Conservation (phyloP, 2,888 invertebrate genomes). For the Aspidiotus destructor region DNA sequence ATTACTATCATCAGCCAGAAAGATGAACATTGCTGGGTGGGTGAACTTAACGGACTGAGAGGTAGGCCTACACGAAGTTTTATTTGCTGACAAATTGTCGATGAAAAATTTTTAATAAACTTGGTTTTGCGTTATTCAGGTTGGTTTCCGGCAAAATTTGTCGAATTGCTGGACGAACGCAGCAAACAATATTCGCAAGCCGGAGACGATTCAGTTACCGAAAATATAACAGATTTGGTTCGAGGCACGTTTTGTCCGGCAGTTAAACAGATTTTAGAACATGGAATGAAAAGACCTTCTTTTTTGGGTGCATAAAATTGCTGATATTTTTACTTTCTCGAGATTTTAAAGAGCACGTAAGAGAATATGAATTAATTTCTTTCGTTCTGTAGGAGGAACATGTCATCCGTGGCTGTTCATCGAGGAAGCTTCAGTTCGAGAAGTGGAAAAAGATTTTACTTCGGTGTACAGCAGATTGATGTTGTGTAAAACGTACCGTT, state of each 20-base stretch:
- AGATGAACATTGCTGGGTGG: slow-evolving; percentile 98
- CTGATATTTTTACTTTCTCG: background rate
- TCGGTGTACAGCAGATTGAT: slow-evolving; percentile 95
- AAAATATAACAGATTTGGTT: slow-evolving; percentile 92
- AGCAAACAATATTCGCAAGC: slow-evolving; percentile 83
- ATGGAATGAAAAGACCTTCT: slow-evolving; percentile 86
- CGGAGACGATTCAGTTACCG: slow-evolving; percentile 95
- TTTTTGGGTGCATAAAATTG: slow-evolving; percentile 51
- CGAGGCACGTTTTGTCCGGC: slow-evolving; percentile 87
- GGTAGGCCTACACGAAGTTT: slow-evolving; percentile 43
- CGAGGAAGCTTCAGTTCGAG: slow-evolving; percentile 90
- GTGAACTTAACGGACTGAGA: slow-evolving; percentile 86
- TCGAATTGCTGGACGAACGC: slow-evolving; percentile 88
- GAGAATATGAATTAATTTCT: slow-evolving; percentile 33
- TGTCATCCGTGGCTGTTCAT: slow-evolving; percentile 99
- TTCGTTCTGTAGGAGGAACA: slow-evolving; percentile 56
- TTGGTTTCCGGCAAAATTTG: slow-evolving; percentile 97
- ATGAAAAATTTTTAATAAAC: slow-evolving; percentile 26
- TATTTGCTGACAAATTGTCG: background rate
- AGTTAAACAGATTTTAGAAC: slow-evolving; percentile 84
- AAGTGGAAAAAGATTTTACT: slow-evolving; percentile 95
- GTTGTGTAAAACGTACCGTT: slow-evolving; percentile 91
- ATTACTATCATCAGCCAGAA: slow-evolving; percentile 94
- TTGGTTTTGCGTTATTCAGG: slow-evolving; percentile 44
- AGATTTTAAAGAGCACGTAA: background rate